phyloP scores from a whole-genome alignment of 2,113 vertebrate genomes.

The Hylia prasina region DNA sequence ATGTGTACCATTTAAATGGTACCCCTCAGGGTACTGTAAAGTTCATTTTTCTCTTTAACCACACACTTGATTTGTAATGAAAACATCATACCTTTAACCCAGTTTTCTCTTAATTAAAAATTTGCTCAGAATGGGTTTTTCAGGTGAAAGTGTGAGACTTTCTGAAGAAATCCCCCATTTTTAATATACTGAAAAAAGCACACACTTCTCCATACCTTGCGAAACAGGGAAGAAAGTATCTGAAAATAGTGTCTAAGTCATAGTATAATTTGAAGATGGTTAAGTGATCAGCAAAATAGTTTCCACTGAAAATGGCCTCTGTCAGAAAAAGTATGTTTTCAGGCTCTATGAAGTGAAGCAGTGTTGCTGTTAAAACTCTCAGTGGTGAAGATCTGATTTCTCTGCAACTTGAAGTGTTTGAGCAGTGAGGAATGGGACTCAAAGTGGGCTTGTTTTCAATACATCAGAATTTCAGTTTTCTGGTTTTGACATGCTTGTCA shows the following conservation, averaged over 20 bases:
- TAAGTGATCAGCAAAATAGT: not conserved
- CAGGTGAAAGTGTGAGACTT: not conserved
- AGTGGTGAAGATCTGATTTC: not conserved
- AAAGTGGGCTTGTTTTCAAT: not conserved
- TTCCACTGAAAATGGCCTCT: not conserved
- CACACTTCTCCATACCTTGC: not conserved
- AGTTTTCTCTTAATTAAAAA: not conserved
- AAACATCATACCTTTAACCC: not conserved
- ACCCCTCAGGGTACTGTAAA: not conserved
- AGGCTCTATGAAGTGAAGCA: not conserved
- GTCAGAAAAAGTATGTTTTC: not conserved
- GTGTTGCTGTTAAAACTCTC: not conserved
- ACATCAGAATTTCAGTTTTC: not conserved
- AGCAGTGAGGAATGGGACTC: not conserved
- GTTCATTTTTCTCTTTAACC: not conserved
- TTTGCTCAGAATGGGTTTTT: not conserved
- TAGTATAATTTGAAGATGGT: not conserved
- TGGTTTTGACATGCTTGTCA: not conserved
- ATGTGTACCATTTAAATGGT: not conserved
- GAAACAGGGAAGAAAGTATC: not conserved
- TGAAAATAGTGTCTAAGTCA: not conserved
- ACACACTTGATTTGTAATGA: not conserved
- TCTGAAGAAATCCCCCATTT: not conserved
- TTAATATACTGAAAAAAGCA: not conserved
- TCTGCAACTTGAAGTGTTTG: not conserved